These are phyloP conservation scores for Cossypha caffra DNA, from an alignment of 2,797 vertebrate genomes.

Conservation along the genomic window DNA sequence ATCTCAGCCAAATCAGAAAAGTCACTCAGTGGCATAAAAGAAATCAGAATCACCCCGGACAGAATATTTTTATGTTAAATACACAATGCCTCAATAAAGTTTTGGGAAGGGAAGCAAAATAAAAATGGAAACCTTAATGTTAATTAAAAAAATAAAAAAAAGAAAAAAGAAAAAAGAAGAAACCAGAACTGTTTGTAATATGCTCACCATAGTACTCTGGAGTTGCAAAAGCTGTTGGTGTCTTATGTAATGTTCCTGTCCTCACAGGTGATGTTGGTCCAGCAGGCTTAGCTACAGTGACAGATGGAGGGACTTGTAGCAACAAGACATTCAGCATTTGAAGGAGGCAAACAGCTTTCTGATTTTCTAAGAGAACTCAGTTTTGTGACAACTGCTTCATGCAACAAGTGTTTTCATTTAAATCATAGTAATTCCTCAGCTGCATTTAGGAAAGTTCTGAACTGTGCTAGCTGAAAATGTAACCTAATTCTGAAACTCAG, in stretches of 20 bases:
- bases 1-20: background rate
- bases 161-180: background rate
- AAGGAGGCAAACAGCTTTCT: background rate
- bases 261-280: constrained; percentile 50
- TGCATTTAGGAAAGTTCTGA: background rate
- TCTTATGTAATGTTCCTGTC: constrained; percentile 58
- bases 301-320: constrained; percentile 13
- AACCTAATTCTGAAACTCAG: background rate
- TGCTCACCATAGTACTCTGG: constrained; percentile 76
- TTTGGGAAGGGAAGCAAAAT: background rate
- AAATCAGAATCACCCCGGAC: background rate
- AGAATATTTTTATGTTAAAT: background rate
- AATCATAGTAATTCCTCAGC: background rate
- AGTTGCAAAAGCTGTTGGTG: constrained; percentile 75
- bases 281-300: constrained; percentile 41
- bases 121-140: background rate
- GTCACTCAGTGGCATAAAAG: background rate
- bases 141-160: background rate
- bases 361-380: background rate
- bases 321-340: constrained; percentile 46
- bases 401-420: background rate
- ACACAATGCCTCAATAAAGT: background rate
- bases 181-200: background rate
- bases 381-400: background rate
- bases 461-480: background rate